phyloP scores from a whole-genome alignment of 2,797 vertebrate genomes.

The Aselliscus stoliczkanus region DNA sequence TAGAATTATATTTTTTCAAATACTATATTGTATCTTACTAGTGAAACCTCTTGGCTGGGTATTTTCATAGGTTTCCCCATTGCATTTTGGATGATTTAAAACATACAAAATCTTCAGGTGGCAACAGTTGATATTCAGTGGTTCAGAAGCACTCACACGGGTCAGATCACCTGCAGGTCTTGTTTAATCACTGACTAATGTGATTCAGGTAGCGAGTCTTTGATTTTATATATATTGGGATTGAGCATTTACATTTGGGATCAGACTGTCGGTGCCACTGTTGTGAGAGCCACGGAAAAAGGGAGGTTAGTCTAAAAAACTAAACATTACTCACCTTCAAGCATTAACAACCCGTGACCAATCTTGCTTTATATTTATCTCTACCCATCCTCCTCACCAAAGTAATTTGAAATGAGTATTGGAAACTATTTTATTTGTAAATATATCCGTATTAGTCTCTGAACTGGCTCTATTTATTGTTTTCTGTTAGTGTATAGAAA shows the following conservation, averaged over 20 bases:
- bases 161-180: not conserved
- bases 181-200: not conserved
- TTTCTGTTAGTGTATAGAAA: not conserved
- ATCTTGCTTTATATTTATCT: not conserved
- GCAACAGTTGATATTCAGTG: not conserved
- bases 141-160: not conserved
- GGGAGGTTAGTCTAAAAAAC: not conserved
- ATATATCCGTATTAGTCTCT: not conserved
- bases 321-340: not conserved
- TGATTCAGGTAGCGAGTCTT: fast-evolving
- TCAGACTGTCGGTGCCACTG: fast-evolving
- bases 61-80: not conserved
- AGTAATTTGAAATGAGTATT: not conserved
- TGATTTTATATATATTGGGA: not conserved
- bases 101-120: not conserved
- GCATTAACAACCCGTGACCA: not conserved
- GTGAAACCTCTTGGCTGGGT: not conserved
- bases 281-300: fast-evolving
- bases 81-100: not conserved
- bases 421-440: not conserved
- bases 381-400: not conserved
- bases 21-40: not conserved
- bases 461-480: not conserved
- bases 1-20: not conserved
- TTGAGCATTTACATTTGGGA: not conserved